Base-by-base conservation (phyloP, 2,888 invertebrate genomes). In the Thalpophila matura region DNA sequence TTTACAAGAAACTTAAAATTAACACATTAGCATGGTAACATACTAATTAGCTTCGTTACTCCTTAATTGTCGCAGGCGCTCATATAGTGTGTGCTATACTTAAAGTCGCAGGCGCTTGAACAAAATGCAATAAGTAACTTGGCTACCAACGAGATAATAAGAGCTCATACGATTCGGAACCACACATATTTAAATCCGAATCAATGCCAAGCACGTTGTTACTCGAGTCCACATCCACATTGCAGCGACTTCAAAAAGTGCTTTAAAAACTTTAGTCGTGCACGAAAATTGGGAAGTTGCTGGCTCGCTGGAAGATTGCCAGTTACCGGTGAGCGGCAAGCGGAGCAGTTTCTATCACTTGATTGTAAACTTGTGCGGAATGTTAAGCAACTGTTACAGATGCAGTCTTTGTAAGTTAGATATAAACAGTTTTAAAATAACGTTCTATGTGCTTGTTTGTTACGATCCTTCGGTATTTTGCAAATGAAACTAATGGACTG, bases 301-400 rank as follows among this genome's bases (percentile, higher is more conserved):
- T 46, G 9, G 22, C 20, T 37, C 7, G 4, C 29, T 54, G 57
- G 56, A 16, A 35, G 14, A 3, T 35, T 50, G 69, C 69, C 70
- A 69, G 57, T 37, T 37, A 18, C 35, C 4, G 20, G 14, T 43
- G 45, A 56, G 26, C 10, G 33, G 47, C 49, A n/a, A 22, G 43
- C 47, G 35, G 46, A 62, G 38, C 53, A 7, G 27, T 55, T 59
- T 37, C 54, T 71, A 56, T 71, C 72, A 53, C 51, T 65, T 70
- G 51, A 70, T 70, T 71, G 59, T 51, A 56, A 43, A 71, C 66
- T 59, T 43, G n/a, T 16, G 26, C n/a, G 9, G 70, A 71, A 71
- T 71, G 12, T 49, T 53, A 71, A 65, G 29, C 31, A 37, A 42
- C 29, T 68, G 40, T 46, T 55, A 26, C 46, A 14, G 42, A 29